Conservation (phyloP, 92 coral and sea anemone species). For the Phenganax marumi region DNA sequence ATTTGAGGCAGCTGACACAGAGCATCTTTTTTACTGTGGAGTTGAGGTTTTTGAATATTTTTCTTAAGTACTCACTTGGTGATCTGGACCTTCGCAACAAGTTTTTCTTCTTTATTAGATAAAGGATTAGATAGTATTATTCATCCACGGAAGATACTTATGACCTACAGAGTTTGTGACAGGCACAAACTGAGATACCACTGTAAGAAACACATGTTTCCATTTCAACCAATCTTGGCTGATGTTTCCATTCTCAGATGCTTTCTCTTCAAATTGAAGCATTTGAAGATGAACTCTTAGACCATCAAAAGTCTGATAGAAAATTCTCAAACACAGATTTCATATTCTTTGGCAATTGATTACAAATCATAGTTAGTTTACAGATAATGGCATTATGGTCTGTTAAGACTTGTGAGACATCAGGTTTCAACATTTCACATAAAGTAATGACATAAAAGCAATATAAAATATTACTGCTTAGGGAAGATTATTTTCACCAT, state of each 20-base stretch:
- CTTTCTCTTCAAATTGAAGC: background rate
- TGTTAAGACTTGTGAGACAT: background rate
- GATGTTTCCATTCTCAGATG: background rate
- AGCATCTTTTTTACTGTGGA: background rate
- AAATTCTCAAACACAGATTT: background rate
- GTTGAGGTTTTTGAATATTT: background rate
- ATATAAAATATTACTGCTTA: no score
- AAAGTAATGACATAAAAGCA: no score
- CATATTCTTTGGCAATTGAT: background rate
- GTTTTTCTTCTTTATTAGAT: no score
- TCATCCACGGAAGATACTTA: background rate
- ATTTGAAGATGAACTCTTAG: background rate
- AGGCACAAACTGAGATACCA: background rate
- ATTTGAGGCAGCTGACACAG: background rate
- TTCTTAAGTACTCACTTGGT: background rate
- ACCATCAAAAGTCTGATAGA: background rate
- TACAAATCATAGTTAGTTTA: background rate
- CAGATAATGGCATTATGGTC: background rate
- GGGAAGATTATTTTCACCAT: no score
- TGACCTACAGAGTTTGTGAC: background rate
- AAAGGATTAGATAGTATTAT: slow-evolving; percentile 1
- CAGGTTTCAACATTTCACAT: background rate
- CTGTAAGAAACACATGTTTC: background rate
- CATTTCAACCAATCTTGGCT: background rate
- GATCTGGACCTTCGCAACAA: no score